Base-by-base conservation (phyloP, 2,797 vertebrate species). In the Anniella stebbinsi region DNA sequence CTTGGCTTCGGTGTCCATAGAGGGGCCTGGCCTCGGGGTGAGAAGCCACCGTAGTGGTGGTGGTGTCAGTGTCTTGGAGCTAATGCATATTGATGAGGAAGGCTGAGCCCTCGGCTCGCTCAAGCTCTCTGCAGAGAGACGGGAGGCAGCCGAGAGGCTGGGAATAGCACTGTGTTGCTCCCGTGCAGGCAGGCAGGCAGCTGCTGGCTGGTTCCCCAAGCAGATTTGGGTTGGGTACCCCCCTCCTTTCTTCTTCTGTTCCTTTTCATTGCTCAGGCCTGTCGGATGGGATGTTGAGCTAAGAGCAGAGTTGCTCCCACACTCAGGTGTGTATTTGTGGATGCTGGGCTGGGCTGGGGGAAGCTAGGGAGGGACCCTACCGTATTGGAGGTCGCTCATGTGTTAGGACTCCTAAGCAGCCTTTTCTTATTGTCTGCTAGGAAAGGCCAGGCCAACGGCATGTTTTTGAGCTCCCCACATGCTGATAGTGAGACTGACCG, bases 31-130 rank as follows among this genome's bases (percentile, higher is more conserved):
- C 15, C 38, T 73, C 45, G 54, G 77, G 60, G n/a, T 67, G 10
- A 18, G 54, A 76, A 73, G 87, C 28, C 0, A 6, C 30, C 1
- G 45, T 45, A 45, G 18, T 25, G 82, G 5, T 57, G 54, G 18
- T 11, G 67, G 54, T 54, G 70, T 38, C 83, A 73, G 30, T 60
- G 69, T 21, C 90, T 82, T 67, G 78, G 45, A 69, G 90, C 87
- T 86, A 17, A 82, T 89, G 87, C 90, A 91, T 91, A 91, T 91
- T 91, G 87, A 91, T 91, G 91, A 92, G 91, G 81, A 17, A 90
- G 90, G 90, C 90, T 70, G 90, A 54, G 84, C 90, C 36, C 87
- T 17, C 78, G 25, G 45, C 60, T 69, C 38, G 21, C 36, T 33
- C 72, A 51, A 76, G 85, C 76, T 73, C 89, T 87, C 90, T 89